Percentiles rank a stretch among this genome's conserved stretches.
These are phyloP conservation scores for Rousettus madagascariensis DNA, from an alignment of 2,797 vertebrate genomes.

Conservation along the genomic window DNA sequence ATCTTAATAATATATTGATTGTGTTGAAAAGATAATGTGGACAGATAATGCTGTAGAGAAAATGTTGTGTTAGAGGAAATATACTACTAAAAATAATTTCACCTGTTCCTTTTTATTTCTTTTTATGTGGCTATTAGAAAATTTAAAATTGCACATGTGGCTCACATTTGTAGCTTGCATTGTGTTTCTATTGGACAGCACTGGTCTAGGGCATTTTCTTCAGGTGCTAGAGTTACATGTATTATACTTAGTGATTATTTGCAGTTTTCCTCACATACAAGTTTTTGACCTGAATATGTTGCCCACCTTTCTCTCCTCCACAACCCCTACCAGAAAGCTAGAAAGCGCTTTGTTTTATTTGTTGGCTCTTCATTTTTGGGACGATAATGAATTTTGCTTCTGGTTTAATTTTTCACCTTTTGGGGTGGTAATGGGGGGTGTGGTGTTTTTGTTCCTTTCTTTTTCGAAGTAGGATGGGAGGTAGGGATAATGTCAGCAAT, in stretches of 20 bases:
- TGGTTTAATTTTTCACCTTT: neutral
- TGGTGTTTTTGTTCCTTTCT: neutral
- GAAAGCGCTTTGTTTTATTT: neutral
- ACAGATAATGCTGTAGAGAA: neutral
- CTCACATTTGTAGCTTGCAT: conserved; percentile 13
- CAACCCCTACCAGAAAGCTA: neutral
- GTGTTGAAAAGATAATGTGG: conserved; percentile 13
- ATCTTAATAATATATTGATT: conserved; percentile 34
- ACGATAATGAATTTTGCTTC: conserved; percentile 14
- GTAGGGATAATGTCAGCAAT: neutral
- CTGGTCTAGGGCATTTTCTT: neutral
- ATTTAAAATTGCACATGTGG: neutral
- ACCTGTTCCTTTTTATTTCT: neutral
- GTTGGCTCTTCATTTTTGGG: neutral
- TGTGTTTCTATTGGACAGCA: neutral
- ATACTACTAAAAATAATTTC: conserved; percentile 13
- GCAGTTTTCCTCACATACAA: neutral
- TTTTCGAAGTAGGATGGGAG: neutral
- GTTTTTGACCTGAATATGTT: neutral
- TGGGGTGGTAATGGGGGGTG: neutral
- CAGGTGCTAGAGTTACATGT: neutral
- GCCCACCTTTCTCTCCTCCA: neutral
- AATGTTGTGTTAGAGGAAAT: conserved; percentile 30
- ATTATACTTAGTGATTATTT: neutral
- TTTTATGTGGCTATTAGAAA: conserved; percentile 17